Base-by-base conservation (phyloP, 2,113 vertebrate genomes). In the Ondatra zibethicus region DNA sequence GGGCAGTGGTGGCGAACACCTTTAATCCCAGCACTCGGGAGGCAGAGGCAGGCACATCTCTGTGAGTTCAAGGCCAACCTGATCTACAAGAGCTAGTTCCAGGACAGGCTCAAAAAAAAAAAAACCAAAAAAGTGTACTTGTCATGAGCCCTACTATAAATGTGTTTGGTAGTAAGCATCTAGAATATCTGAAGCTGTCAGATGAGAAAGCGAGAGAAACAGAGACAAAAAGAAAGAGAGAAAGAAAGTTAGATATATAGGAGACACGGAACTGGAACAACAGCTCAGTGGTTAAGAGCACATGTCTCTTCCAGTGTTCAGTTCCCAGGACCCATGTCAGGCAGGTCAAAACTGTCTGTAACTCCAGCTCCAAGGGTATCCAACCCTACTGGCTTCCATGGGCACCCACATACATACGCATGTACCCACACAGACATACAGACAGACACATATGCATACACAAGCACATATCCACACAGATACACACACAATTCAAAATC, bases 141-240 rank as follows among this genome's bases (percentile, higher is more conserved):
- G 47, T 33, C 96, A 91, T 75, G 29, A 91, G 36, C 27, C 33
- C 84, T 93, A 47, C 17, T 65, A 42, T 1, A 70, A 47, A 50
- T 1, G 61, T 36, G 29, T 39, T 72, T 61, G 75, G 72, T 42
- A 81, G 27, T 50, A 77, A 89, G 77, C 39, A 91, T 92, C 66
- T 94, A 95, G 68, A 76, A 42, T 47, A 42, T 7, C 39, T 78
- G 21, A 97, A 87, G 31, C 39, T 95, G 78, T 19, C 58, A 16
- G 1, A 90, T 84, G 68, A 58, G 19, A 87, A 93, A 93, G 47
- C 55, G 87, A 96, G 86, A 96, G 42, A 92, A 96, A 91, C 19
- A 5, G 29, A 96, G n/a, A 88, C 25, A 7, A 10, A 52, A 42
- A 75, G 21, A 17, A 29, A 77, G 33, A 33, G 42, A 45, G 45